Conservation (phyloP, 2,113 vertebrate species). For the Argyrosomus japonicus region DNA sequence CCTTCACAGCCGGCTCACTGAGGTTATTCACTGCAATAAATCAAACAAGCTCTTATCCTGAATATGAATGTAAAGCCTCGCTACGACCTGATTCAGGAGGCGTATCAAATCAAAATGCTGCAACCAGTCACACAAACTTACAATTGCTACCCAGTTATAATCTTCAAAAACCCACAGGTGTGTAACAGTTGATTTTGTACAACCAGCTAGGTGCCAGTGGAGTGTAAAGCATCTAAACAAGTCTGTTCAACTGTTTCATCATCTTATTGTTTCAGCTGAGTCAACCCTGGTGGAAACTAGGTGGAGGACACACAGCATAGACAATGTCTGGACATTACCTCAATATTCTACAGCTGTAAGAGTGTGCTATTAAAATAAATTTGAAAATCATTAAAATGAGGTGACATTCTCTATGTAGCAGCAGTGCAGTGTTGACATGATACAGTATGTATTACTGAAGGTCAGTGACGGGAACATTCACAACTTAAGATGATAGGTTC, state of each 20-base stretch:
- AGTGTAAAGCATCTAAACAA: background rate
- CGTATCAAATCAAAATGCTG: background rate
- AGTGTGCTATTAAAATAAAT: background rate
- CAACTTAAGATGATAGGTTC: background rate
- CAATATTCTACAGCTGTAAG: background rate
- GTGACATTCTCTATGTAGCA: background rate
- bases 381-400: background rate
- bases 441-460: background rate
- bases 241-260: background rate
- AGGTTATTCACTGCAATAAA: background rate
- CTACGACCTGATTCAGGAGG: background rate
- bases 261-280: background rate
- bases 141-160: no score
- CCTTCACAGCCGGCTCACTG: background rate
- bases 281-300: background rate
- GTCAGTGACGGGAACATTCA: background rate
- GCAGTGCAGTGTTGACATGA: background rate
- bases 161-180: background rate
- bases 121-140: no score
- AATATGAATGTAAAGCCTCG: background rate
- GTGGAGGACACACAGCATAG: background rate
- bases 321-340: background rate
- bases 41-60: background rate
- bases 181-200: background rate
- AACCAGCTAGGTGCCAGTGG: background rate